Conservation (phyloP, 2,888 invertebrate genomes). For the Bombylius discolor region DNA sequence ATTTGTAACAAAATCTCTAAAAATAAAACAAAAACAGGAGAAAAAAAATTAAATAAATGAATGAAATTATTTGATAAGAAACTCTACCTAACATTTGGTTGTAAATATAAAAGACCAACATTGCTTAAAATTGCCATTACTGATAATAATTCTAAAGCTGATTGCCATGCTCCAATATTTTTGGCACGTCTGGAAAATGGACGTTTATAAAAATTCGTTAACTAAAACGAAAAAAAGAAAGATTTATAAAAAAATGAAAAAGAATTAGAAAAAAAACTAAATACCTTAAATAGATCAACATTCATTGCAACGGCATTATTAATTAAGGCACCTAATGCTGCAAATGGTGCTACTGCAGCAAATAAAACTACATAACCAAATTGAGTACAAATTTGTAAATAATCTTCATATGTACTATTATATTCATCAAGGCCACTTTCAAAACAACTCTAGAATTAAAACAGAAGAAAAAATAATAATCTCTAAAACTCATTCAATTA, state of each 20-base stretch:
- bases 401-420: constrained; percentile 64
- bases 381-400: constrained; percentile 64
- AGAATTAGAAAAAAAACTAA: not conserved
- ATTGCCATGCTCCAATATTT: constrained; percentile 67
- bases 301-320: constrained; percentile 64
- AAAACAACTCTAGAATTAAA: constrained; percentile 23
- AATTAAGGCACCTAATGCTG: constrained; percentile 57
- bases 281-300: constrained; percentile 56
- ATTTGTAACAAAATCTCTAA: constrained; percentile 28
- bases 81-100: constrained; percentile 44
- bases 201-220: constrained; percentile 54
- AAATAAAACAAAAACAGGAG: not conserved
- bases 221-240: constrained; percentile 17
- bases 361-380: constrained; percentile 68
- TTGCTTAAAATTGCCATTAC: constrained; percentile 63
- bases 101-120: constrained; percentile 56
- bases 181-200: constrained; percentile 53
- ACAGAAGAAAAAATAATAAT: not conserved
- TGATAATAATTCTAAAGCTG: constrained; percentile 38
- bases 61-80: not conserved
- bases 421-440: constrained; percentile 56
- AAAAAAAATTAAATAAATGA: not conserved
- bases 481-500: not conserved
- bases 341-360: constrained; percentile 62
- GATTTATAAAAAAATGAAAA: not conserved